phyloP scores from a whole-genome alignment of 2,888 invertebrate species.

The Lepidonotus clava region DNA sequence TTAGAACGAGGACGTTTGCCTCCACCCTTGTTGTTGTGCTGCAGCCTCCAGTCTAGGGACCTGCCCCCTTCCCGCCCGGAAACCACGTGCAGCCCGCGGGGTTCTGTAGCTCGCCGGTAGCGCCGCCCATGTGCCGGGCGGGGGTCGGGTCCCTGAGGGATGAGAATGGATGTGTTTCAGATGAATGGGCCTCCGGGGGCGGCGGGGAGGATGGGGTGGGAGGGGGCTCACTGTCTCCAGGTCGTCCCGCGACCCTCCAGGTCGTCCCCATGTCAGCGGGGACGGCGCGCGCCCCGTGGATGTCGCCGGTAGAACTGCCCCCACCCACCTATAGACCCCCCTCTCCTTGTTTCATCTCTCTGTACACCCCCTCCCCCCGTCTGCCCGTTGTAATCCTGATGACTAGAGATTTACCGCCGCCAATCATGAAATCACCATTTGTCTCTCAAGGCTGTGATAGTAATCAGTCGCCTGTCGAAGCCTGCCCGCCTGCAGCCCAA shows the following conservation, averaged over 20 bases:
- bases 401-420: slow-evolving; percentile 12
- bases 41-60: background rate
- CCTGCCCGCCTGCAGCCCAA: background rate
- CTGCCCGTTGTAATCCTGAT: background rate
- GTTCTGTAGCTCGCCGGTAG: too few relatives aligned
- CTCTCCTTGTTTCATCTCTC: slow-evolving; percentile 2
- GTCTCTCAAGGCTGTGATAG: slow-evolving; percentile 1
- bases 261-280: background rate
- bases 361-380: background rate
- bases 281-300: too few relatives aligned
- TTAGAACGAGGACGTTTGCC: too few relatives aligned
- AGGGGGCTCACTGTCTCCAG: slow-evolving; percentile 5
- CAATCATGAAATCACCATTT: slow-evolving; percentile 39
- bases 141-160: background rate
- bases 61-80: too few relatives aligned
- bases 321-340: background rate
- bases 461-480: background rate
- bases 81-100: too few relatives aligned
- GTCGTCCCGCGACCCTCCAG: background rate
- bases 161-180: slow-evolving; percentile 22
- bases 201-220: background rate
- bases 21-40: too few relatives aligned
- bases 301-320: background rate
- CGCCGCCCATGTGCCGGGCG: background rate
- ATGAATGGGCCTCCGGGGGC: slow-evolving; percentile 21